Conservation (phyloP, 2,888 invertebrate species). For the Shargacucullia verbasci region DNA sequence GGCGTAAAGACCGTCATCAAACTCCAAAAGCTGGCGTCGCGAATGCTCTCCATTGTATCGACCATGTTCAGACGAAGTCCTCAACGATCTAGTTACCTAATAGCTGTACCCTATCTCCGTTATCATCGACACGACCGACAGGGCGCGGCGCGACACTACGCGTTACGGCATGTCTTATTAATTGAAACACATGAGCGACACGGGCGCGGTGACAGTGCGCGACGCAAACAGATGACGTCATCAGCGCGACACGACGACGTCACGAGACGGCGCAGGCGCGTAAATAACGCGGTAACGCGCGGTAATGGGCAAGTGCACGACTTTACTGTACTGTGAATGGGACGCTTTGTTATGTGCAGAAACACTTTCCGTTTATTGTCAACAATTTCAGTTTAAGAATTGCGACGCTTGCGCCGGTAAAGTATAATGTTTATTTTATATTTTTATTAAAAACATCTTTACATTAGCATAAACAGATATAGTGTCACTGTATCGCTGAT, state of each 20-base stretch:
- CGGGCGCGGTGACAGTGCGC: slow-evolving; percentile 7
- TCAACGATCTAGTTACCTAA: no score
- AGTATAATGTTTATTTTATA: no score
- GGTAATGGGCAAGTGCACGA: slow-evolving; percentile 17
- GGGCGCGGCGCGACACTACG: slow-evolving; percentile 1
- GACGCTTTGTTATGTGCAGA: background rate
- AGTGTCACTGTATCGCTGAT: no score
- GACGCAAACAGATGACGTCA: slow-evolving; percentile 36
- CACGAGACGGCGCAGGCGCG: background rate
- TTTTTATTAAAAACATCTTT: no score
- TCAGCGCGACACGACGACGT: slow-evolving; percentile 25
- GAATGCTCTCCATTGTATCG: no score
- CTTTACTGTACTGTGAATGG: background rate
- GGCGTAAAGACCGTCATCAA: no score
- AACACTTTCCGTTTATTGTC: background rate
- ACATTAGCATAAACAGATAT: no score
- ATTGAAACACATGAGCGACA: slow-evolving; percentile 50
- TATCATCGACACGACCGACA: slow-evolving; percentile 1
- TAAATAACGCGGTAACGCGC: slow-evolving; percentile 4
- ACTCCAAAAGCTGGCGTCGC: no score
- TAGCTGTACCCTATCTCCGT: background rate
- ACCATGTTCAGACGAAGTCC: no score
- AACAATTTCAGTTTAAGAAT: background rate
- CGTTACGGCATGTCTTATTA: slow-evolving; percentile 33
- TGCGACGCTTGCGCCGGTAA: no score